A percentile compares a stretch with the other conserved stretches of the same genome.
Conservation (phyloP, 2,888 invertebrate species). For the Chelonus formosanus region DNA sequence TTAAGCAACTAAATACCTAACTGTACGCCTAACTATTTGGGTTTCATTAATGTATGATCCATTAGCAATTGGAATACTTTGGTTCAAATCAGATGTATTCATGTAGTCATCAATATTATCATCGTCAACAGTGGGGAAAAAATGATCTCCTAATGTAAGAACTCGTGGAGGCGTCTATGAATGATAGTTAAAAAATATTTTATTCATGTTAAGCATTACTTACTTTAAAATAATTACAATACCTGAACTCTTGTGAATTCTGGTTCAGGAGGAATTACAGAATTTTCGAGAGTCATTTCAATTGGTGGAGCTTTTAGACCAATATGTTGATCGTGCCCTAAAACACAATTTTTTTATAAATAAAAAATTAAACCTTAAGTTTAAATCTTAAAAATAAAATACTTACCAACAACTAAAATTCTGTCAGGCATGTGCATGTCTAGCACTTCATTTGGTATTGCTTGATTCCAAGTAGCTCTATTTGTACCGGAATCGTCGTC, state of each 20-base stretch:
- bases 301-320: conserved; percentile 85
- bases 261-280: conserved; percentile 75
- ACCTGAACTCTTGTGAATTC: conserved; percentile 77
- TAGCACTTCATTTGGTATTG: conserved; percentile 71
- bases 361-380: neutral
- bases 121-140: conserved; percentile 75
- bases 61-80: conserved; percentile 43
- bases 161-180: conserved; percentile 85
- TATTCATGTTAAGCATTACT: conserved; percentile 25
- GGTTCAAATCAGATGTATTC: conserved; percentile 45
- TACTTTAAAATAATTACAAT: conserved; percentile 36
- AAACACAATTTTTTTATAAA: conserved; percentile 33
- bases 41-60: conserved; percentile 50
- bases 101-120: conserved; percentile 64
- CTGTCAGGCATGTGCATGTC: conserved; percentile 95
- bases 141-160: conserved; percentile 85
- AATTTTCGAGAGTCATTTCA: conserved; percentile 86
- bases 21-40: conserved; percentile 52
- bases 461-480: conserved; percentile 70
- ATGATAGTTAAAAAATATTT: neutral
- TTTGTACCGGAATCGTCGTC: conserved; percentile 73
- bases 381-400: neutral
- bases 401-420: conserved; percentile 85
- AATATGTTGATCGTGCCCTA: conserved; percentile 70
- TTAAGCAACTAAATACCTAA: conserved; percentile 46